Evolutionary conservation across 2,797 vertebrate genomes (phyloP).

Genomic region (Peromyscus aztecus): DNA sequence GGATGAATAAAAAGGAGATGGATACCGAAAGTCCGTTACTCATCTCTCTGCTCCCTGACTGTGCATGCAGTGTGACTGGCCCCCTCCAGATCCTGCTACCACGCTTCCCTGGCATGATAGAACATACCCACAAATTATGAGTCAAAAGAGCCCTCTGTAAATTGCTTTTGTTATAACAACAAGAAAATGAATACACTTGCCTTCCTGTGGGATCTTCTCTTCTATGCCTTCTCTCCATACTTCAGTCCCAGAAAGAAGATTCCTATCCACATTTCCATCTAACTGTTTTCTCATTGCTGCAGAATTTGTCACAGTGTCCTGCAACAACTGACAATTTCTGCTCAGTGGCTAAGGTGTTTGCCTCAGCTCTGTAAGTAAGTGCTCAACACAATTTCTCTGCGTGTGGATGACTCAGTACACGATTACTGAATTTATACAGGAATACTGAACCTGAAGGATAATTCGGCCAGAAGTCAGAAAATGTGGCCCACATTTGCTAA

Average conservation of each 20-base stretch:
- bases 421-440: neutral
- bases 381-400: neutral
- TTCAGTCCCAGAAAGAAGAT: neutral
- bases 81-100: neutral
- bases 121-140: neutral
- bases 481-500: neutral
- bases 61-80: neutral
- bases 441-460: slow-evolving; percentile 8
- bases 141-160: neutral
- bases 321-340: neutral
- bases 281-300: neutral
- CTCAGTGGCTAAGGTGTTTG: neutral
- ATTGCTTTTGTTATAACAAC: neutral
- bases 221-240: neutral
- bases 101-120: too few species aligned
- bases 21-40: too few species aligned
- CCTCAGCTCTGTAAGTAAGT: neutral
- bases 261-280: accelerated
- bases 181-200: neutral
- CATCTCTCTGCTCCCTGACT: neutral
- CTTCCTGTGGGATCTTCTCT: neutral
- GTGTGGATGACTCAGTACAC: neutral
- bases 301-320: neutral
- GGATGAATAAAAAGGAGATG: neutral
- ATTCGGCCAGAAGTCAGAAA: slow-evolving; percentile 11